Evolutionary conservation across 2,888 invertebrate species (phyloP), one percentile per base, ranked within the genome.

Genomic region (Clivina fossor): DNA sequence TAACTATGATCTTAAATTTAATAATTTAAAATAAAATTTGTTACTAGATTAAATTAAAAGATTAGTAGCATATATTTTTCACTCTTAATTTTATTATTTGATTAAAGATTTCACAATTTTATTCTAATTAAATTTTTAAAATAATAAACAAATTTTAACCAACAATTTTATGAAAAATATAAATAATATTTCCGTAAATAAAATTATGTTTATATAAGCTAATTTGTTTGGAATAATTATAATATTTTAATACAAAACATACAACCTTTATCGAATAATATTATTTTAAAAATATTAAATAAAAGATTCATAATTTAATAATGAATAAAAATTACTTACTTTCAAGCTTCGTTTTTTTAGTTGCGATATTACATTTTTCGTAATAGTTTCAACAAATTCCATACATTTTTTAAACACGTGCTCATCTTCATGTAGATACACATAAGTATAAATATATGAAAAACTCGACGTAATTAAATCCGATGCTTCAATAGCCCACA

Each of bases 371-470:
- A 77, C 78, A 13, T 73, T 75, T 13, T 78, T 77, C 0, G 87
- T 84, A 48, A 81, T 74, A 58, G 70, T 76, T 59, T 84, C 82
- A 33, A 90, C 79, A 49, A 84, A 76, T 44, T 76, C 73, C 60
- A 84, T 80, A 65, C 85, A 86, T 60, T 80, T 77, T 35, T 80
- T 78, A 7, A 80, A 78, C 8, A 81, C 73, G 16, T 79, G 78
- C 1, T 78, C 75, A 0, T 76, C 68, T 68, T 86, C 83, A 28
- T 82, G 81, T 50, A 90, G 73, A 66, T 84, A 84, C 2, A 86
- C 75, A 60, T 88, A 80, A 1, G 87, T 80, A 62, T 87, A 90
- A 44, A 88, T 83, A 43, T 84, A 81, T 44, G 86, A 80, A 65
- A 86, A 86, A 54, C 85, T 81, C 51, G 79, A 80, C 1, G 78